Conservation (phyloP, 2,113 vertebrate genomes). For the Nanorana parkeri region DNA sequence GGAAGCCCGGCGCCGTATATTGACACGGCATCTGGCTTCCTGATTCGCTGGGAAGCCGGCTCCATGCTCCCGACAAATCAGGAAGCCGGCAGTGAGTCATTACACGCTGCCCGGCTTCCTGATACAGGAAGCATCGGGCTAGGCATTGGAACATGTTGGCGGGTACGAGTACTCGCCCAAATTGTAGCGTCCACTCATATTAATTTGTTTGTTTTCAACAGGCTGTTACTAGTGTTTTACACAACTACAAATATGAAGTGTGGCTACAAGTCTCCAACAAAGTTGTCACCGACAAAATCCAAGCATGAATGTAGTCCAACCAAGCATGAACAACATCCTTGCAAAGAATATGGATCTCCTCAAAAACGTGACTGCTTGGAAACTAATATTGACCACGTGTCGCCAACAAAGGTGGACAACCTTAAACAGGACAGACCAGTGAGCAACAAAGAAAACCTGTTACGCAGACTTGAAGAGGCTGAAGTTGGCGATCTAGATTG, state of each 20-base stretch:
- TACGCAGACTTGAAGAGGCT: slow-evolving; percentile 55
- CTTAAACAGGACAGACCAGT: slow-evolving; percentile 65
- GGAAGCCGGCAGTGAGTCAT: too few relatives aligned
- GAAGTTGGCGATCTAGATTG: slow-evolving; percentile 65
- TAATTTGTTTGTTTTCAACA: slow-evolving; percentile 54
- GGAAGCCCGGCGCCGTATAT: too few relatives aligned
- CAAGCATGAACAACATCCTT: slow-evolving; percentile 60
- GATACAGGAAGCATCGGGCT: too few relatives aligned
- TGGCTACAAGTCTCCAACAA: slow-evolving; percentile 63
- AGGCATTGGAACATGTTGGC: too few relatives aligned
- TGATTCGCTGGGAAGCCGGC: too few relatives aligned
- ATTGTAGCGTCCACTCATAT: too few relatives aligned
- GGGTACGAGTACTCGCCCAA: too few relatives aligned
- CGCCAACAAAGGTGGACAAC: slow-evolving; percentile 52
- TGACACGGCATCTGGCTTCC: too few relatives aligned
- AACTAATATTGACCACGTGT: slow-evolving; percentile 54
- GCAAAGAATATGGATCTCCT: slow-evolving; percentile 65
- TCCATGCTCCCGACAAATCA: too few relatives aligned
- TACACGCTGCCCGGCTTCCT: too few relatives aligned
- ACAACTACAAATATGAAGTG: slow-evolving; percentile 69
- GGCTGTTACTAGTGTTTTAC: slow-evolving; percentile 55
- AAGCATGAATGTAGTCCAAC: slow-evolving; percentile 57
- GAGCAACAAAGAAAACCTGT: slow-evolving; percentile 75
- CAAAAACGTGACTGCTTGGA: slow-evolving; percentile 57
- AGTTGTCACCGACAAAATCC: slow-evolving; percentile 61